Evolutionary conservation across 1,140 invertebrate species (phyloP), one percentile per base, ranked within the genome.

Genomic region (Archivesica marissinica): DNA sequence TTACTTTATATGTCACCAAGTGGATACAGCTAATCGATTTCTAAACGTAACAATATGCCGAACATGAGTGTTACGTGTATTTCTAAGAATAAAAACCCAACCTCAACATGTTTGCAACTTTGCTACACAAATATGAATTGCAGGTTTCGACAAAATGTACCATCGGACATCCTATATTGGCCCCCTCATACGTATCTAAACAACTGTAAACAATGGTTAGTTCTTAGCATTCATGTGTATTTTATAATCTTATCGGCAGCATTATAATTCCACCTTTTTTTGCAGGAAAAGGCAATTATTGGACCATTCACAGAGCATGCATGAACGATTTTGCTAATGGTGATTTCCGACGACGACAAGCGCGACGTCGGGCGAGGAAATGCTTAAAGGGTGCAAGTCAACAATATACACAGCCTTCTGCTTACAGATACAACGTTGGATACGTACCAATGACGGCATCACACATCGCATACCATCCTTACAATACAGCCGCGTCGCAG

Each of bases 261-360:
- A n/a, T n/a, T n/a, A n/a, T n/a, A n/a, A 59, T 11, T 9, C 28
- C 20, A 30, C 20, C 7, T 7, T n/a, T 44, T 30, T 75, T 33
- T 50, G 7, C 23, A 83, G 80, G 82, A 0, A 99, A 99, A 92
- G 98, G 95, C 0, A 98, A 99, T 91, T 99, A 98, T 90, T 99
- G 98, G 98, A 97, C 98, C 1, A 98, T 99, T 59, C 98, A 99
- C 94, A 98, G 98, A 0, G 98, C 98, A 0, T 99, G 99, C 93
- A 94, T 99, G 0, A 98, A 99, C n/a, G 93, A 99, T 91, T 99
- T 99, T 92, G 95, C 97, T 11, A 97, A 97, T 86, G 98, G 98
- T 0, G 98, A 99, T 91, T 99, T 99, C 93, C 95, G 98, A 54
- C 95, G 98, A 44, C 96, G 98, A 25, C 98, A 99, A 78, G 98